A percentile compares a stretch with the other conserved stretches of the same genome.
Evolutionary conservation across 2,113 vertebrate species (phyloP).

Genomic region (Clupea harengus): DNA sequence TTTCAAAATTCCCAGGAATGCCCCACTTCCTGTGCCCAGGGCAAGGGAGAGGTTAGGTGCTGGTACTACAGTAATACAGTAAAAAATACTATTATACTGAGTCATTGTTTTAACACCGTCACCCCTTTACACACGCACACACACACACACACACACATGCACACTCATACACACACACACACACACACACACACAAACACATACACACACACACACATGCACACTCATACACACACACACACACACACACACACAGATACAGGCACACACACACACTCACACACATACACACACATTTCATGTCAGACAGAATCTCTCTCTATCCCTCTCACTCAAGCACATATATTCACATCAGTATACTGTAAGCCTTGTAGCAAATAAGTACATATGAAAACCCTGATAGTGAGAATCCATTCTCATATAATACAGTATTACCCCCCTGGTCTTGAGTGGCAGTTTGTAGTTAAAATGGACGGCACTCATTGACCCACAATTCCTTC

Average conservation of each 20-base stretch:
- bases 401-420: not conserved
- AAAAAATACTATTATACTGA: not conserved
- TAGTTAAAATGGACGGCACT: constrained; percentile 22
- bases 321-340: not conserved
- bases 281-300: not conserved
- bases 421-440: not conserved
- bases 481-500: constrained; percentile 35
- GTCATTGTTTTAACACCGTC: not conserved
- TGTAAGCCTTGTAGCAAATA: not conserved
- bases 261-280: not conserved
- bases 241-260: not conserved
- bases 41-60: constrained; percentile 12
- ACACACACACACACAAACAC: not conserved
- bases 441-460: constrained; percentile 13
- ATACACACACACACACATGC: not conserved
- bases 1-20: constrained; percentile 12
- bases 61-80: not conserved
- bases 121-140: not conserved
- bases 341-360: not conserved
- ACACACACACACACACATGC: not conserved
- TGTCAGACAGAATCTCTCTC: not conserved
- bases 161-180: not conserved
- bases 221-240: not conserved
- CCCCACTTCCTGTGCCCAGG: constrained; percentile 7
- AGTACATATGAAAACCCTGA: not conserved